Conservation (phyloP, 2,113 vertebrate species). For the Alethe diademata region DNA sequence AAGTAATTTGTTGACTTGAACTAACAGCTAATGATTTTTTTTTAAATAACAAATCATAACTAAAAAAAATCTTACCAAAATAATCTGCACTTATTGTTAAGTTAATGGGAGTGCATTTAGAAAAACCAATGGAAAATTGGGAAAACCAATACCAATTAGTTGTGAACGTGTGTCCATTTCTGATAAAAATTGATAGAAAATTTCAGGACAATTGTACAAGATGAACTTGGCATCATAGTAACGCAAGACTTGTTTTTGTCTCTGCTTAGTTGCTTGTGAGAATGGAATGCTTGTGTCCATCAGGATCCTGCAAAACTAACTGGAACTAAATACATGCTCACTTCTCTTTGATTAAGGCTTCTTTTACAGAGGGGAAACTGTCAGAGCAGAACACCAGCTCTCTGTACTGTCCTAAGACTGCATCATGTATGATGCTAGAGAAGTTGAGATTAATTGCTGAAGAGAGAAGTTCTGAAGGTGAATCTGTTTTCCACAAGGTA, state of each 20-base stretch:
- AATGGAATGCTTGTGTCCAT: not conserved
- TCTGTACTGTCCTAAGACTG: not conserved
- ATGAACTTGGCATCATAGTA: not conserved
- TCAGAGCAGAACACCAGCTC: not conserved
- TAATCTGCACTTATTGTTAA: not conserved
- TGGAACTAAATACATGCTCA: not conserved
- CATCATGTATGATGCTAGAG: not conserved
- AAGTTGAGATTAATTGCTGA: not conserved
- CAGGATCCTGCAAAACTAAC: not conserved
- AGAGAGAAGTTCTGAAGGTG: not conserved
- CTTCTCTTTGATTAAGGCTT: not conserved
- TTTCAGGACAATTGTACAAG: not conserved
- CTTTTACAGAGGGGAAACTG: not conserved
- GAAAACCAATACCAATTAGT: not conserved
- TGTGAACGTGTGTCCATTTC: not conserved
- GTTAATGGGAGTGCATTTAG: not conserved
- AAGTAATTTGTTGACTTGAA: not conserved
- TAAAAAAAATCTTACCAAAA: not conserved
- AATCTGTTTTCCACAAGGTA: accelerated
- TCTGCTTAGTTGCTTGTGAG: not conserved
- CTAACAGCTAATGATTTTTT: not conserved
- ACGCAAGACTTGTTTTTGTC: not conserved
- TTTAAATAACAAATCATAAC: not conserved
- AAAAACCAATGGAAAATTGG: not conserved
- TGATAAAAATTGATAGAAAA: not conserved